These are phyloP conservation scores for Trissolcus brochymenae DNA, from an alignment of 2,888 invertebrate genomes.

Conservation along the genomic window DNA sequence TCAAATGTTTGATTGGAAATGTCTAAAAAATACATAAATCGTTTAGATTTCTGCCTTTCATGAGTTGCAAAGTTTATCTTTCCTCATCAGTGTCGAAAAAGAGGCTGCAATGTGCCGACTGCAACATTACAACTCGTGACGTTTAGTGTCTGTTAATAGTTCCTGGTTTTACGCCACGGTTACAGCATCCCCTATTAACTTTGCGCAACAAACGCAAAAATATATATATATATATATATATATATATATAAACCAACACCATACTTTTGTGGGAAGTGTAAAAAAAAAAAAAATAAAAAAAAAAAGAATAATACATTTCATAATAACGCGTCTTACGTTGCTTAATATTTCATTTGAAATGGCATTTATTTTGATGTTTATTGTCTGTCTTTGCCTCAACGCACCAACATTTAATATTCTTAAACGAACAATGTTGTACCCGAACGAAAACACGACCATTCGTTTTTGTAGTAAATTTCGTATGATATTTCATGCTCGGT, in stretches of 20 bases:
- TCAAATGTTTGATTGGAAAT: too few species aligned
- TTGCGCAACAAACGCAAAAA: constrained; percentile 49
- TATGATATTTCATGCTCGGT: neutral
- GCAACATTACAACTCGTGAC: constrained; percentile 40
- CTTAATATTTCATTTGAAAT: constrained; percentile 45
- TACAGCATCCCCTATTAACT: constrained; percentile 57
- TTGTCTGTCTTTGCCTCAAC: constrained; percentile 11
- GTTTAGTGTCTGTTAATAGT: constrained; percentile 56
- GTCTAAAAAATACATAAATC: too few species aligned
- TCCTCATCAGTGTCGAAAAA: constrained; percentile 28
- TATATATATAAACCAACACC: constrained; percentile 20
- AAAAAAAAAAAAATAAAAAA: constrained; percentile 24
- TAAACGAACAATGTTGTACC: neutral
- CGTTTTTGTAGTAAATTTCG: constrained; percentile 4
- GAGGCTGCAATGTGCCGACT: constrained; percentile 37
- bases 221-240: constrained; percentile 10
- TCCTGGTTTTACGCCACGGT: constrained; percentile 51
- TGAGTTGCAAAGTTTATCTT: neutral
- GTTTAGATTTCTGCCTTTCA: too few species aligned
- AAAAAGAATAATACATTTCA: constrained; percentile 48
- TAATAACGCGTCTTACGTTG: constrained; percentile 39
- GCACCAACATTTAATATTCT: constrained; percentile 6
- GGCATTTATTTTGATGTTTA: constrained; percentile 27
- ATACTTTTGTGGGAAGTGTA: constrained; percentile 36
- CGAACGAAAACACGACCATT: neutral